Conservation (phyloP, 2,888 invertebrate genomes). For the Drosophila conformis region DNA sequence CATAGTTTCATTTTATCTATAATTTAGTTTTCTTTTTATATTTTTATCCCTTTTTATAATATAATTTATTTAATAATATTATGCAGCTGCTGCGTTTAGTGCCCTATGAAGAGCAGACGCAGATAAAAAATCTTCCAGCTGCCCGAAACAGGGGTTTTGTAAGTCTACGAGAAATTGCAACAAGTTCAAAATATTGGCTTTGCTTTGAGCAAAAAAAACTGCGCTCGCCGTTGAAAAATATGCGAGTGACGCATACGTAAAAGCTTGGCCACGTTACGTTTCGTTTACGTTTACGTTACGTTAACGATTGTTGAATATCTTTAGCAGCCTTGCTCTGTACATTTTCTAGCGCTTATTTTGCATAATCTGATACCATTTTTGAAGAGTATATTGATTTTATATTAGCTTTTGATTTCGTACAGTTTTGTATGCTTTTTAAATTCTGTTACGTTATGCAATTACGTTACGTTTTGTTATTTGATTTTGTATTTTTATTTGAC, state of each 20-base stretch:
- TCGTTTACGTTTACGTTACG: constrained; percentile 28
- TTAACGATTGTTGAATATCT: constrained; percentile 23
- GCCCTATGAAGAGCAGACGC: constrained; percentile 75
- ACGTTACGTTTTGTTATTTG: constrained; percentile 38
- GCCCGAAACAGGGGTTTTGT: constrained; percentile 55
- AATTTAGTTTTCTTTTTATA: constrained; percentile 16
- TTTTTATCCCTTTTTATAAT: constrained; percentile 27
- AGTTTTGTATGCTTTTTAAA: constrained; percentile 22
- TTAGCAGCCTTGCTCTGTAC: constrained; percentile 19
- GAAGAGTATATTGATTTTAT: background rate
- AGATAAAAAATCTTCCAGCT: constrained; percentile 37
- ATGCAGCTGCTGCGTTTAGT: constrained; percentile 81
- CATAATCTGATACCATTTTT: background rate
- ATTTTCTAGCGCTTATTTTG: background rate
- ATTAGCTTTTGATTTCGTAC: background rate
- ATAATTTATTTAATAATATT: constrained; percentile 34
- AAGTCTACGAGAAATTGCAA: constrained; percentile 59
- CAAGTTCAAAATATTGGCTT: constrained; percentile 39
- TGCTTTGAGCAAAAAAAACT: constrained; percentile 49
- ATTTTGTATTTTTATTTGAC: constrained; percentile 6
- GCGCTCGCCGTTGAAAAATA: constrained; percentile 52
- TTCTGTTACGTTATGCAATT: constrained; percentile 33
- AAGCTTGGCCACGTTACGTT: constrained; percentile 43
- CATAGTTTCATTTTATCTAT: constrained; percentile 14
- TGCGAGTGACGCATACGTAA: constrained; percentile 44